Evolutionary conservation across 2,888 invertebrate genomes (phyloP), one percentile per base, ranked within the genome.

Genomic region (Heteromyza rotundicornis): DNA sequence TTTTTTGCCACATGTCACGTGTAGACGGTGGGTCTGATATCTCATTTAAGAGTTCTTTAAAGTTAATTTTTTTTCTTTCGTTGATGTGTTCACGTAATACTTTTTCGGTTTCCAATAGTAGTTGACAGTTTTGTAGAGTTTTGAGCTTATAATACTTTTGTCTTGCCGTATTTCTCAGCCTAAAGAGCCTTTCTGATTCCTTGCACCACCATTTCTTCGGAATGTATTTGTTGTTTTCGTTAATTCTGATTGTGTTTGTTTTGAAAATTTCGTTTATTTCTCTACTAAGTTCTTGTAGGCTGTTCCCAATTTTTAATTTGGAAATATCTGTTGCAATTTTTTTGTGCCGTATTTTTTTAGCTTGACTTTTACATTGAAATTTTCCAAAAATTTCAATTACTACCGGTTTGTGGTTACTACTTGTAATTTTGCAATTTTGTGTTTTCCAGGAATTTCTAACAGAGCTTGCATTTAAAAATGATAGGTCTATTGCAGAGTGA

Each of bases 321-420:
- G 7, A 3, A 7, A n/a, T 44, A 16, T 44, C 19, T 14, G 5
- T 44, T 8, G 5, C 3, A 10, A n/a, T 14, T 5, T 44, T 16
- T 12, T 20, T 32, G 44, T 14, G 20, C 8, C 1, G 40, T 8
- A 53, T 10, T 27, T 51, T 3, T 2, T 24, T n/a, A n/a, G n/a
- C n/a, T n/a, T n/a, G n/a, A n/a, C n/a, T n/a, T n/a, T n/a, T n/a
- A n/a, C n/a, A n/a, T n/a, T n/a, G n/a, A n/a, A n/a, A n/a, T n/a
- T n/a, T n/a, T n/a, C n/a, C n/a, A 7, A 12, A 8, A 2, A 60
- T 2, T 52, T 50, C 40, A 2, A 61, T 58, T 0, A 59, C 8
- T 8, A 64, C 56, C 1, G 61, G 61, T 1, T 2, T 1, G 14
- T 61, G 61, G n/a, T 59, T 61, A 17, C 64, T 64, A 5, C 51